A percentile compares a stretch with the other conserved stretches of the same genome.
These are phyloP conservation scores for Phthorimaea operculella DNA, from an alignment of 1,140 invertebrate genomes.

Conservation along the genomic window DNA sequence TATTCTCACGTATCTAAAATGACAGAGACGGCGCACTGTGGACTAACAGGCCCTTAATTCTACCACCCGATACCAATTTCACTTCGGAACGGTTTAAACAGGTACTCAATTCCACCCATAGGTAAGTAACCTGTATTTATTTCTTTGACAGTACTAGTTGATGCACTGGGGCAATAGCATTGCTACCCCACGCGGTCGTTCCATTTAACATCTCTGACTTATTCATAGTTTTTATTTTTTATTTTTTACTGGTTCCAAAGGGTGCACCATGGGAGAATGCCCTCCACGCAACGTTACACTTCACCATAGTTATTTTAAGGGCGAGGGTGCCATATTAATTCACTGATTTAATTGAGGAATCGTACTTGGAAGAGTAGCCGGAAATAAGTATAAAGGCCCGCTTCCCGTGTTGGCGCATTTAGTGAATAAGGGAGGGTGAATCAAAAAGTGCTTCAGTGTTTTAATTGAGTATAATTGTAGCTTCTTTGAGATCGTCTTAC, in stretches of 20 bases:
- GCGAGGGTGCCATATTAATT: conserved; percentile 14
- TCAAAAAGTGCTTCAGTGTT: neutral
- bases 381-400: neutral
- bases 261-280: conserved; percentile 19
- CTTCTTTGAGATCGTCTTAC: too few species aligned
- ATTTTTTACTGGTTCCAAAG: neutral
- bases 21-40: too few species aligned
- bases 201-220: conserved; percentile 1
- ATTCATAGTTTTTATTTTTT: neutral
- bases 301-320: conserved; percentile 4
- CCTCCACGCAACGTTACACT: conserved; percentile 11
- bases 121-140: too few species aligned
- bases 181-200: neutral
- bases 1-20: too few species aligned
- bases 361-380: conserved; percentile 5
- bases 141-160: too few species aligned
- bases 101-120: too few species aligned
- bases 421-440: neutral
- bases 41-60: too few species aligned
- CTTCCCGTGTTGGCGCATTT: neutral
- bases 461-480: too few species aligned
- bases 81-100: too few species aligned
- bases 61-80: too few species aligned
- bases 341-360: conserved; percentile 20
- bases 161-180: neutral